These are phyloP conservation scores for Proterorhinus semilunaris DNA, from an alignment of 2,113 vertebrate species.

Conservation along the genomic window DNA sequence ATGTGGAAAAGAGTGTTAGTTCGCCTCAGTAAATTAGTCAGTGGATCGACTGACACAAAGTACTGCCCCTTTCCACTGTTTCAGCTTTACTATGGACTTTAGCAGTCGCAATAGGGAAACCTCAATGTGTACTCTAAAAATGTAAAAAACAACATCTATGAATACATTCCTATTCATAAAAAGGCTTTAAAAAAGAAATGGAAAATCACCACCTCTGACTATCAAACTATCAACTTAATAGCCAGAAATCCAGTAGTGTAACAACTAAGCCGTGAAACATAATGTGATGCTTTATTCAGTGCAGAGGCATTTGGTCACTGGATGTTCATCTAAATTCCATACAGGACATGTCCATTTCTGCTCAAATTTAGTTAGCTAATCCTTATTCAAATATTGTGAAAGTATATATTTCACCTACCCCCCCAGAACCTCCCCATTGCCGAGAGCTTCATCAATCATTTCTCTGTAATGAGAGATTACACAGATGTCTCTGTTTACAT, in stretches of 20 bases:
- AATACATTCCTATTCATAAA: no score
- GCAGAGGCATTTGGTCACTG: no score
- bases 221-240: no score
- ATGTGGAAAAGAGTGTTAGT: conserved; percentile 61
- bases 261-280: no score
- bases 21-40: conserved; percentile 51
- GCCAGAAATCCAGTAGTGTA: no score
- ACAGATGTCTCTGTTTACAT: conserved; percentile 39
- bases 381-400: not conserved
- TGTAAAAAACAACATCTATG: not conserved
- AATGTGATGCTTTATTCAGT: no score
- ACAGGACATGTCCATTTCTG: no score
- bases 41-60: conserved; percentile 33
- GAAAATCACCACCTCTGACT: no score
- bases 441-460: conserved; percentile 29
- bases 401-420: not conserved
- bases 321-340: no score
- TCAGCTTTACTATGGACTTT: conserved; percentile 14
- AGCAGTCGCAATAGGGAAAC: conserved; percentile 46
- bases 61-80: conserved; percentile 52
- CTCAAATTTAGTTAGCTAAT: no score
- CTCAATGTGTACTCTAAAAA: conserved; percentile 27
- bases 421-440: conserved; percentile 10
- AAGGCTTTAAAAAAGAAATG: no score
- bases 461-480: conserved; percentile 21